phyloP scores from a whole-genome alignment of 2,113 vertebrate genomes.

The Turdus rufiventris region DNA sequence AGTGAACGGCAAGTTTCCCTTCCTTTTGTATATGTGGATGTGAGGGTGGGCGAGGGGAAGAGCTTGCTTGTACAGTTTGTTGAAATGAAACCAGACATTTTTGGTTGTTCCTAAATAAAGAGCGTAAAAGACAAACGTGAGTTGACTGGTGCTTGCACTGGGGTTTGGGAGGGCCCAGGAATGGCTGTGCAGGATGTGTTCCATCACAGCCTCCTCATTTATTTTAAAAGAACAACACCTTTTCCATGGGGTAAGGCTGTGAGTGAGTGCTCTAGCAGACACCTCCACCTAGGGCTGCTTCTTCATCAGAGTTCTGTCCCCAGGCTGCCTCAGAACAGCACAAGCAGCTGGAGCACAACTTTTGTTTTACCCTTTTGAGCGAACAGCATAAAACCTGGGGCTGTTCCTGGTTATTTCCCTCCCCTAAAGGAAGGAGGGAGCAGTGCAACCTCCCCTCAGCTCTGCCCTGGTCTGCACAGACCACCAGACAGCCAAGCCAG shows the following conservation, averaged over 20 bases:
- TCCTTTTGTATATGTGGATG: conserved; percentile 78
- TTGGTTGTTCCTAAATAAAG: conserved; percentile 80
- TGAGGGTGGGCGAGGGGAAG: conserved; percentile 69
- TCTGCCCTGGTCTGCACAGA: background rate
- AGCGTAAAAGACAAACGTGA: background rate
- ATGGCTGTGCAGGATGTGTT: background rate
- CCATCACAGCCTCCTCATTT: background rate
- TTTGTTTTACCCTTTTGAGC: background rate
- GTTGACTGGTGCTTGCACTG: background rate
- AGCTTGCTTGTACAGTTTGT: conserved; percentile 76
- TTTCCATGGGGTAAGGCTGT: fast-evolving
- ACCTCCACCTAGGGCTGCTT: fast-evolving
- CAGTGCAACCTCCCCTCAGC: background rate
- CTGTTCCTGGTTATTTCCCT: background rate
- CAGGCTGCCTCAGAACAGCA: no score
- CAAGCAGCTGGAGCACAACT: fast-evolving
- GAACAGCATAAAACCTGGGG: background rate
- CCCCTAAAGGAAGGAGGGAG: background rate
- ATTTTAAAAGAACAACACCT: background rate
- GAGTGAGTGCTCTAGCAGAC: background rate
- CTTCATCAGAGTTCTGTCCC: background rate
- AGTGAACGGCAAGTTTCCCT: conserved; percentile 80
- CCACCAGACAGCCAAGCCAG: background rate
- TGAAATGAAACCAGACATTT: conserved; percentile 74
- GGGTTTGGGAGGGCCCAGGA: background rate